Evolutionary conservation across 2,797 vertebrate genomes (phyloP).

Genomic region (Megaceryle alcyon): DNA sequence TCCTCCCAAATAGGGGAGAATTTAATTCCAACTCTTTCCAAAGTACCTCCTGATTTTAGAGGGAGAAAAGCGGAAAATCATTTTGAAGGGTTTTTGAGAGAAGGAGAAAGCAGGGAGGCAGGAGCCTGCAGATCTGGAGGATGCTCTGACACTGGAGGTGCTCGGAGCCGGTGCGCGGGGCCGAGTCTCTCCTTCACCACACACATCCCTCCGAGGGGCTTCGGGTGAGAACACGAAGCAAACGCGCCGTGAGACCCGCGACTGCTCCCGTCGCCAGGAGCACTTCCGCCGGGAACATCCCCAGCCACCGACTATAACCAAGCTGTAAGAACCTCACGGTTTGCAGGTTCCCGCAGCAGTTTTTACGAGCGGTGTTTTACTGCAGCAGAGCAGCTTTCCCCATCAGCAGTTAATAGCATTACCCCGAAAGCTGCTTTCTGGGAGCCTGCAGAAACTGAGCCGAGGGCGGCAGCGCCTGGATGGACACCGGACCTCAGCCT

Average conservation of each 20-base stretch:
- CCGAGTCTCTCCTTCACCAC: rapidly evolving
- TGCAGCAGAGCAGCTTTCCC: not conserved
- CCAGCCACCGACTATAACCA: rapidly evolving
- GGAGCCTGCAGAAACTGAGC: not conserved
- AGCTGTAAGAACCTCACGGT: not conserved
- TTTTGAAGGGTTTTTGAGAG: not conserved
- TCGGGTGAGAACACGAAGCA: not conserved
- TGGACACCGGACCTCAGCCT: not conserved
- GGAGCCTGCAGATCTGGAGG: not conserved
- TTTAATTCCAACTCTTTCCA: not conserved
- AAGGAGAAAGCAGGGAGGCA: no score
- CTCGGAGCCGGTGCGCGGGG: not conserved
- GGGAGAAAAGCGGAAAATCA: not conserved
- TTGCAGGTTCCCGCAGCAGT: not conserved
- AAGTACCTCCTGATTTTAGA: not conserved
- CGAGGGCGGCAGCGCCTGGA: not conserved
- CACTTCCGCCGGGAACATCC: not conserved
- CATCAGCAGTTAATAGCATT: slow-evolving; percentile 44
- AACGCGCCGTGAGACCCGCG: rapidly evolving
- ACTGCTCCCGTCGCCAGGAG: not conserved
- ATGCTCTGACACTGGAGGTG: not conserved
- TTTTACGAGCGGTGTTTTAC: not conserved
- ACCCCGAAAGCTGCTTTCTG: slow-evolving; percentile 3
- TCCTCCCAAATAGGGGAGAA: rapidly evolving
- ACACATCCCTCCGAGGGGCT: rapidly evolving